A percentile compares a stretch with the other conserved stretches of the same genome.
These are phyloP conservation scores for Zapus hudsonius DNA, from an alignment of 2,113 vertebrate genomes.

Conservation along the genomic window DNA sequence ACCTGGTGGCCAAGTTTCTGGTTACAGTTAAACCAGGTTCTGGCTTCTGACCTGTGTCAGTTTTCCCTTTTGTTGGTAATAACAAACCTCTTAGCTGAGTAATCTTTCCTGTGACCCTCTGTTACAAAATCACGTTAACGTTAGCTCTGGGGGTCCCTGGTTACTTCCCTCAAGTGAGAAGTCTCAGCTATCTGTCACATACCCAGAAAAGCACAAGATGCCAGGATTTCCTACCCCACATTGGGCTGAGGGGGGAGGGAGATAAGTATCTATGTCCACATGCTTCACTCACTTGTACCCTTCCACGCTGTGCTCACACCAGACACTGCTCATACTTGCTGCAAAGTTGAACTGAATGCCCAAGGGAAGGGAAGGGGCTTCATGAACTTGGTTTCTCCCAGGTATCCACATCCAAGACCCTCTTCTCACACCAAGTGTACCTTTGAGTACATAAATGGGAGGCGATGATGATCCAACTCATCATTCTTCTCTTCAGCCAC, in stretches of 20 bases:
- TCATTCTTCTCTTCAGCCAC: background rate
- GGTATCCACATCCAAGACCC: fast-evolving
- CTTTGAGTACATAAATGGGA: no score
- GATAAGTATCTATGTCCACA: background rate
- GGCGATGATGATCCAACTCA: background rate
- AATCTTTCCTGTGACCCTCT: background rate
- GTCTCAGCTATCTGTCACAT: background rate
- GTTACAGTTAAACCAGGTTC: background rate
- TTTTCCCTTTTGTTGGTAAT: background rate
- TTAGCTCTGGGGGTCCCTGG: background rate
- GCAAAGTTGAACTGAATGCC: background rate
- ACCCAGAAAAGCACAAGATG: background rate
- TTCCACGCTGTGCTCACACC: fast-evolving
- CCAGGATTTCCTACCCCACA: background rate
- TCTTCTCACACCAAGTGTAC: background rate
- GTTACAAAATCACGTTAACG: background rate
- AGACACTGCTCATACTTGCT: no score
- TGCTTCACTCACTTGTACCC: background rate
- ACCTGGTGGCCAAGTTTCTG: background rate
- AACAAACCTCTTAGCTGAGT: background rate
- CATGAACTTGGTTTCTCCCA: background rate
- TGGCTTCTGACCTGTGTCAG: background rate
- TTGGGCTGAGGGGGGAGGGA: background rate
- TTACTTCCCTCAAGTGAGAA: background rate
- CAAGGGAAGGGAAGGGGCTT: background rate